A percentile compares a stretch with the other conserved stretches of the same genome.
These are phyloP conservation scores for Nerophis ophidion DNA, from an alignment of 2,113 vertebrate species.

Conservation along the genomic window DNA sequence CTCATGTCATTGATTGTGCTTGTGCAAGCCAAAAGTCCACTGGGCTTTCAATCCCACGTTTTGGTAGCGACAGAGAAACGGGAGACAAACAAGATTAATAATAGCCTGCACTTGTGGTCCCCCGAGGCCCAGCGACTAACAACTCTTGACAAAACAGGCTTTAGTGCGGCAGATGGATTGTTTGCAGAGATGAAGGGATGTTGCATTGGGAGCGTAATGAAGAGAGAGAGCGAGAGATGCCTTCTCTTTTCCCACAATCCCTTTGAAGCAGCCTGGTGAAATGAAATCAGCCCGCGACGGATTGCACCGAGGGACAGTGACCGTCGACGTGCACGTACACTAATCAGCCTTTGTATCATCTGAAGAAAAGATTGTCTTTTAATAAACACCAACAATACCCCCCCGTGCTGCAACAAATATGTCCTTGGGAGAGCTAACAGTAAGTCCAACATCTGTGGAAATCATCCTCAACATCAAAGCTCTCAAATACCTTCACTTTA, in stretches of 20 bases:
- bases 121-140: slow-evolving; percentile 63
- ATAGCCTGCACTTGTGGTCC: slow-evolving; percentile 57
- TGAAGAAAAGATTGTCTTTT: slow-evolving; percentile 74
- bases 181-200: slow-evolving; percentile 72
- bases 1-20: slow-evolving; percentile 69
- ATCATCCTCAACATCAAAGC: slow-evolving; percentile 24
- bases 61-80: slow-evolving; percentile 54
- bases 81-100: slow-evolving; percentile 71
- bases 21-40: slow-evolving; percentile 49
- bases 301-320: slow-evolving; percentile 81
- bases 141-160: slow-evolving; percentile 74
- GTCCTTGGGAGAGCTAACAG: slow-evolving; percentile 31
- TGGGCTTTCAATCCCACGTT: slow-evolving; percentile 47
- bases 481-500: slow-evolving; percentile 14
- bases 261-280: slow-evolving; percentile 66
- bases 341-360: slow-evolving; percentile 79
- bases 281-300: slow-evolving; percentile 83
- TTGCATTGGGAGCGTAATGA: slow-evolving; percentile 69
- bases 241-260: slow-evolving; percentile 62
- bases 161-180: slow-evolving; percentile 72
- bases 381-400: slow-evolving; percentile 88
- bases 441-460: slow-evolving; percentile 21
- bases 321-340: slow-evolving; percentile 81
- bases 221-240: slow-evolving; percentile 41
- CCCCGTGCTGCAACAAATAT: slow-evolving; percentile 76